Conservation (phyloP, 2,797 vertebrate genomes). For the Acrocephalus scirpaceus region DNA sequence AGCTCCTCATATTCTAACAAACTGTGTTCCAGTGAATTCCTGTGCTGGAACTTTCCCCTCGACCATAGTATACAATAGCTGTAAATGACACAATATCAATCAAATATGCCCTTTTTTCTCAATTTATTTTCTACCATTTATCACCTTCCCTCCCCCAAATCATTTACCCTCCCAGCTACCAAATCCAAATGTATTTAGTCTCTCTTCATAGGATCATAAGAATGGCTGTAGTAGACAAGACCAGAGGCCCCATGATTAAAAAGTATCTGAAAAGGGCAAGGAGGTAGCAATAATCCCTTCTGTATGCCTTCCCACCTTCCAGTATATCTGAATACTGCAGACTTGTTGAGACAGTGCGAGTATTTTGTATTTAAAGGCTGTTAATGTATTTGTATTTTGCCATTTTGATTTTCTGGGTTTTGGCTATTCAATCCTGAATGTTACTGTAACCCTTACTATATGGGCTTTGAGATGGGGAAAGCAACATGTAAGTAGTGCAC, state of each 20-base stretch:
- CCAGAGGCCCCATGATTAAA: neutral
- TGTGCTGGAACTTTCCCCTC: neutral
- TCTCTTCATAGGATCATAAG: neutral
- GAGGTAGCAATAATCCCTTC: neutral
- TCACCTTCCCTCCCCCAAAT: neutral
- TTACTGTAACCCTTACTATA: neutral
- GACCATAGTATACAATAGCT: neutral
- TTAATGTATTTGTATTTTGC: neutral
- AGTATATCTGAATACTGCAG: neutral
- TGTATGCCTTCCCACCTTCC: neutral
- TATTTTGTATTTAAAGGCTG: neutral
- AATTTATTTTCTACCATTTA: neutral
- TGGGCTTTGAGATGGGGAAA: neutral
- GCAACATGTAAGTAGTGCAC: neutral
- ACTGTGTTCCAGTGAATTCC: neutral
- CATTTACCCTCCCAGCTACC: neutral
- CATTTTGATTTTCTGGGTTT: neutral
- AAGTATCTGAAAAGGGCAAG: neutral
- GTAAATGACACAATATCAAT: neutral
- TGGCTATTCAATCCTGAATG: neutral
- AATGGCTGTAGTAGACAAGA: neutral
- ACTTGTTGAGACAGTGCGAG: neutral
- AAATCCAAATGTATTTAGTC: neutral
- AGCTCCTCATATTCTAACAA: neutral
- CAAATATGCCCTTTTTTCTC: neutral